A percentile compares a stretch with the other conserved stretches of the same genome.
Conservation (phyloP, 23 tunicate genomes). For the Oikopleura dioica region DNA sequence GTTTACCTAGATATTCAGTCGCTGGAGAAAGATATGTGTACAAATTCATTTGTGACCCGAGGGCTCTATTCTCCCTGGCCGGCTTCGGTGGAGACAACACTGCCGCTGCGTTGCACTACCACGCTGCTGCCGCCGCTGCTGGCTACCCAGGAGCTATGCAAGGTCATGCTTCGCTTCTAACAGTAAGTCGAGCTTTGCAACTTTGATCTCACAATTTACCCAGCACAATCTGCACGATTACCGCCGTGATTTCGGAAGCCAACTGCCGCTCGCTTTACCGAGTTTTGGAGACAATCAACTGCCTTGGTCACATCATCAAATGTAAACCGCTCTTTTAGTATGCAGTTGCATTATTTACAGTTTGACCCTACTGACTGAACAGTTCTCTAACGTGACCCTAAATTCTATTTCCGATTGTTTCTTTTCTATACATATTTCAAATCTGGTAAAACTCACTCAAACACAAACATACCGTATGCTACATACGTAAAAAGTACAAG, state of each 20-base stretch:
- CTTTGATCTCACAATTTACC: not conserved
- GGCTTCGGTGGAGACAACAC: slow-evolving; percentile 16
- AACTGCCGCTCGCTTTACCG: not conserved
- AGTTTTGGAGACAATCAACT: not conserved
- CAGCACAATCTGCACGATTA: not conserved
- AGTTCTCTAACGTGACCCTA: too few species aligned
- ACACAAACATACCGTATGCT: too few species aligned
- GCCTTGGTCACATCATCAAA: too few species aligned
- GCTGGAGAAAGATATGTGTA: slow-evolving; percentile 91
- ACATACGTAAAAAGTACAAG: too few species aligned
- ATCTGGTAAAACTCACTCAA: too few species aligned
- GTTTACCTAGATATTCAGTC: slow-evolving; percentile 15
- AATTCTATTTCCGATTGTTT: too few species aligned
- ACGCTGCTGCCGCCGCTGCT: not conserved
- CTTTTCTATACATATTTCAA: too few species aligned
- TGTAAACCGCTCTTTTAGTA: too few species aligned
- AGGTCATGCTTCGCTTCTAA: not conserved
- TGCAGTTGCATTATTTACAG: too few species aligned
- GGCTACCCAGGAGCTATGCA: not conserved
- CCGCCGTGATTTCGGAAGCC: not conserved
- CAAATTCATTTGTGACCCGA: slow-evolving; percentile 79
- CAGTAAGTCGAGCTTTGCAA: not conserved
- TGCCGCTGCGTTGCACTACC: not conserved
- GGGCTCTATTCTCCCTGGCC: slow-evolving; percentile 53
- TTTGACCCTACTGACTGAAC: too few species aligned